Evolutionary conservation across 2,888 invertebrate genomes (phyloP), one percentile per base, ranked within the genome.

Genomic region (Prosopocoilus inquinatus): DNA sequence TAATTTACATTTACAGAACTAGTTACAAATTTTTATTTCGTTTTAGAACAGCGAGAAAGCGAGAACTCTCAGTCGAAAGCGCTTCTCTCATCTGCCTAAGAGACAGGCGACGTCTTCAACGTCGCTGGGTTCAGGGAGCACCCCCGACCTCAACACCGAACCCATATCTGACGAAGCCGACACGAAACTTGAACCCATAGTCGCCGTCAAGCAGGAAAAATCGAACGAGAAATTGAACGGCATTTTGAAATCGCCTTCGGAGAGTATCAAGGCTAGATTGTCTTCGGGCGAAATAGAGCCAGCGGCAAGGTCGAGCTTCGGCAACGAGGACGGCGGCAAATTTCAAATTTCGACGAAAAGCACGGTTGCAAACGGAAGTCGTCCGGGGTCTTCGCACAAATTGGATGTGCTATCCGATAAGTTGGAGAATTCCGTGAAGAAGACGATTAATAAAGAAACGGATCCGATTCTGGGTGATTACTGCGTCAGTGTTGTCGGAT

Each of bases 221-320:
- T 11, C 16, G 1, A 28, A 45, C 7, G 49, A 47, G 9, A 34
- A 15, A 8, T 11, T 35, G 32, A 53, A 38, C 16, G 46, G 50
- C 11, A 66, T 70, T 15, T 75, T 82, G 5, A 71, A 77, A 39
- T 80, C 81, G 46, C 74, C 84, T 8, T 80, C 81, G 1, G 82
- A 83, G 70, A 80, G 79, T 12, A 81, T 84, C 72, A 78, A 2
- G 58, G 53, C n/a, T 64, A 63, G 47, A 64, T 64, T 35, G 46
- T 56, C 1, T 57, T 60, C 15, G 58, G 63, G 41, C 61, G 60
- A 62, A 50, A 45, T 60, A 20, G 58, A 54, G 33, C 60, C 15
- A 9, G 43, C 35, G n/a, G 20, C 52, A 34, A 56, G 48, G 16
- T 53, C 49, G 16, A 32, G 47, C 2, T 46, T 32, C 13, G 41